Evolutionary conservation across 2,113 vertebrate species (phyloP), one percentile per base, ranked within the genome.

Genomic region (Phoxinus phoxinus): DNA sequence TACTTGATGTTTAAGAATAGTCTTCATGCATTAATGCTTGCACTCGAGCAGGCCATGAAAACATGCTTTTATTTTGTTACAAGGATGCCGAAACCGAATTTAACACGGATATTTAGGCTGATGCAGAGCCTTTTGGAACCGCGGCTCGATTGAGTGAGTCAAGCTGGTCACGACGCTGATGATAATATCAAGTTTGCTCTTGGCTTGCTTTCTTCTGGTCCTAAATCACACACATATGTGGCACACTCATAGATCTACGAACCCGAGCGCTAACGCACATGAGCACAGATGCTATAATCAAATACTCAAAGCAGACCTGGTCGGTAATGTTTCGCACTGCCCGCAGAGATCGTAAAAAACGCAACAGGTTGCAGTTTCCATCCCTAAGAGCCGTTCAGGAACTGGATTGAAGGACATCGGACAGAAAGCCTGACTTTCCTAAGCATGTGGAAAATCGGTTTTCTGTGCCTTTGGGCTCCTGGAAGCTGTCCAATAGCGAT

Each of bases 201-300:
- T 90, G 85, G 89, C 84, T 89, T 86, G 87, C 82, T 83, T 90
- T 74, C 80, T 51, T n/a, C 71, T 41, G n/a, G 32, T 58, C 58
- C 21, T 78, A 89, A 90, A 91, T 89, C 81, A 83, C 67, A 75
- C 67, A 87, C 85, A 90, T 83, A 30, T 90, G 89, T 71, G 41
- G 37, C 25, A 67, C 37, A 59, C 63, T 86, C 48, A 53, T 51
- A 65, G 69, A 77, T 41, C 23, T 63, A 58, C 17, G 35, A 61
- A 79, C 32, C 37, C 23, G 15, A 46, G 58, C 17, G 46, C 37
- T 71, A 21, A 81, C 9, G 76, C 48, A 61, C 37, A 71, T 19
- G 67, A 48, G 84, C 21, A 82, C 44, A 88, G 86, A 92, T 89
- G 90, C 87, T 71, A 67, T 84, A 53, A 90, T 88, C 72, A 89